phyloP scores from a whole-genome alignment of 2,888 invertebrate genomes.

The Pseudanteris insignis region DNA sequence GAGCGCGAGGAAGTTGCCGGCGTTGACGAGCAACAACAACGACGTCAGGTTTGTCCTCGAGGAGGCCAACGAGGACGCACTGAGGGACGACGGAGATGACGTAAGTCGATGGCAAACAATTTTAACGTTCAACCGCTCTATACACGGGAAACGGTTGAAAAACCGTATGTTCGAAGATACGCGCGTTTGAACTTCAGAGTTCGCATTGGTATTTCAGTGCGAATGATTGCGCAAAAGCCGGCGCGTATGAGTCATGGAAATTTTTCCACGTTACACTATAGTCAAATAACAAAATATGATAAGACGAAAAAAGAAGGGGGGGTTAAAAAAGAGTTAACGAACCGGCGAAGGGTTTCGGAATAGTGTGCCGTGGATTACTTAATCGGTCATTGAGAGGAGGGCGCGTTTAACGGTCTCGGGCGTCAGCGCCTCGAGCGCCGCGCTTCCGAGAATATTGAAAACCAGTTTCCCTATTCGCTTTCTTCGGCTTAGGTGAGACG shows the following conservation, averaged over 20 bases:
- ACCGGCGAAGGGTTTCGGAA: background rate
- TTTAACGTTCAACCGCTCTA: background rate
- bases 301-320: no score
- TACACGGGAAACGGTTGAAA: no score
- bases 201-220: no score
- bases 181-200: background rate
- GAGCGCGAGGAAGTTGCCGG: slow-evolving; percentile 59
- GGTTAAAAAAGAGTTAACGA: no score
- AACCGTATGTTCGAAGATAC: background rate
- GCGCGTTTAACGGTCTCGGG: slow-evolving; percentile 29
- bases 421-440: slow-evolving; percentile 17
- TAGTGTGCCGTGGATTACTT: slow-evolving; percentile 21
- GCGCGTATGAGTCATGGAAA: no score
- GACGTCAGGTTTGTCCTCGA: slow-evolving; percentile 63
- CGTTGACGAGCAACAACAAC: slow-evolving; percentile 59
- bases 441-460: slow-evolving; percentile 48
- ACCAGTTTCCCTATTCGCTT: slow-evolving; percentile 52
- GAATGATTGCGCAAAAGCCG: no score
- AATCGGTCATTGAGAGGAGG: slow-evolving; percentile 30
- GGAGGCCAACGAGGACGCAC: slow-evolving; percentile 55
- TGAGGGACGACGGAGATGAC: slow-evolving; percentile 60
- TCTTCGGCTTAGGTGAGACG: no score
- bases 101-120: no score
- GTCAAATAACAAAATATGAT: no score
- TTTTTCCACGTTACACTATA: no score